phyloP scores from a whole-genome alignment of 92 coral and sea anemone genomes.

The Palythoa grandiflora region DNA sequence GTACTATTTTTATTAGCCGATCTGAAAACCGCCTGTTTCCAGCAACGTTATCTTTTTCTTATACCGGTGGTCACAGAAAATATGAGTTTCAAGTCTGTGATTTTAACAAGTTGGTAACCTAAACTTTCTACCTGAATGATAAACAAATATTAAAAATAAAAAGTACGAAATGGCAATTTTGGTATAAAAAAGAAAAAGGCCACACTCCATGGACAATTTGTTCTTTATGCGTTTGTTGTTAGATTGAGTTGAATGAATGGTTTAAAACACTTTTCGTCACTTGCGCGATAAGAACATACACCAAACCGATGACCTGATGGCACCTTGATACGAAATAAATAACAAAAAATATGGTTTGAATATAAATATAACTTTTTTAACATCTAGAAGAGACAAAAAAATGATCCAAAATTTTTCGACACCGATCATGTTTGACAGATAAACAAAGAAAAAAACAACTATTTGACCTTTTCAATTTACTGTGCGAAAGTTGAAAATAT shows the following conservation, averaged over 20 bases:
- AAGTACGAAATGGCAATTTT: no score
- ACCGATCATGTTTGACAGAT: not conserved
- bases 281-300: slow-evolving; percentile 1
- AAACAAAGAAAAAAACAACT: not conserved
- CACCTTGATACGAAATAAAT: not conserved
- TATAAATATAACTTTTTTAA: not conserved
- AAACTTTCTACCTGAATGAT: no score
- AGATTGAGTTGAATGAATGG: not conserved
- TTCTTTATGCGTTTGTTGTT: not conserved
- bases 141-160: no score
- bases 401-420: not conserved
- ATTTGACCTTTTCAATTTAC: not conserved
- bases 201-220: slow-evolving; percentile 1
- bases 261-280: slow-evolving; percentile 1
- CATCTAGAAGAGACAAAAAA: not conserved
- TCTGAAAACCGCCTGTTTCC: not conserved
- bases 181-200: not conserved
- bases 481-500: not conserved
- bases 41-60: not conserved
- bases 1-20: not conserved
- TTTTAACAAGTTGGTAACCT: no score
- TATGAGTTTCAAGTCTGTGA: not conserved
- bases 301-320: slow-evolving; percentile 1
- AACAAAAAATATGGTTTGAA: not conserved
- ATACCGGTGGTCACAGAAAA: not conserved